Base-by-base conservation (phyloP, 2,888 invertebrate genomes). In the Plebejus melissa region DNA sequence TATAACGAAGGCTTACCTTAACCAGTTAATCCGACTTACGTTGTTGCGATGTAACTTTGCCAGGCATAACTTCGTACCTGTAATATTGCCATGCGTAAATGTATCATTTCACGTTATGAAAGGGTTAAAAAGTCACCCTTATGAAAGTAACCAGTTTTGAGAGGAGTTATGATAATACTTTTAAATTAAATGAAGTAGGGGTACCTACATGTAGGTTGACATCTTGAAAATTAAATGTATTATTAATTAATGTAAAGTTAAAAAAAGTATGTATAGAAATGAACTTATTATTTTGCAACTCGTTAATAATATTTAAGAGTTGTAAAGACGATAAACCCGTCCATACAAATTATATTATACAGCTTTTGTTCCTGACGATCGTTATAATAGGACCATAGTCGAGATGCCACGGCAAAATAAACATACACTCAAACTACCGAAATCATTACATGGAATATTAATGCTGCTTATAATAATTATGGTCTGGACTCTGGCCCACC, bases 21-120 rank as follows among this genome's bases (percentile, higher is more conserved):
- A 11, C 32, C 65, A 65, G 60, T 65, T 13, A 65, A 65, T 65
- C 65, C 32, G 65, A 32, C 65, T 65, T 65, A 65, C 5, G 13
- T 65, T 65, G 65, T 65, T 28, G 28, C 28, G 32, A 32, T 4
- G 65, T 65, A 60, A 32, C 32, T 32, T 65, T 13, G 28, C 28
- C 28, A 32, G 16, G 32, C 32, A 65, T 65, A 60, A 41, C 41
- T 9, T 41, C 9, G 2, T 58, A 32, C 60, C 60, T 32, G 60
- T 65, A 28, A 32, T 4, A 4, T 65, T 13, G 32, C 13, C 28
- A 32, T 65, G 65, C 5, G 32, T 65, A 65, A 65, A 5, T 65
- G 4, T 65, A 13, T 5, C 13, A 16, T 65, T 32, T 16, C 28
- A 32, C 13, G 13, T 60, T 32, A 65, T 32, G 4, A 28, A 36